A percentile compares a stretch with the other conserved stretches of the same genome.
Evolutionary conservation across 2,888 invertebrate genomes (phyloP).

Genomic region (Meloe dianella): DNA sequence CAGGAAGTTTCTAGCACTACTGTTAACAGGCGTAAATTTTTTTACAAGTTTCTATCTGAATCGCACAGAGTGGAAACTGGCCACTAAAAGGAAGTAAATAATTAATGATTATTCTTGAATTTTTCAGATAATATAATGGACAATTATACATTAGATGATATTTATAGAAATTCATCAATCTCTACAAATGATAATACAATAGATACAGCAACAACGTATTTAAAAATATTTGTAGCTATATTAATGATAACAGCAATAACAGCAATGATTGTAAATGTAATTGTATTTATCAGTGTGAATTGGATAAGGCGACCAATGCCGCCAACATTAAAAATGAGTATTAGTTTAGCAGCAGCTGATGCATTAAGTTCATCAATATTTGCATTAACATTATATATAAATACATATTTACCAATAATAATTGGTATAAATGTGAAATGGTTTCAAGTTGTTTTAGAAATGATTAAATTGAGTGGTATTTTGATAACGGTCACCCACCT

Average conservation of each 20-base stretch:
- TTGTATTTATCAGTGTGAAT: conserved; percentile 62
- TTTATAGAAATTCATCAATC: background rate
- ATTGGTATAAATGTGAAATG: conserved; percentile 28
- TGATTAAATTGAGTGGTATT: conserved; percentile 64
- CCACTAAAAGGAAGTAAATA: too few relatives aligned
- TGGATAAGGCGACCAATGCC: conserved; percentile 66
- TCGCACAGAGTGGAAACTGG: too few relatives aligned
- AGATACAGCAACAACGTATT: background rate
- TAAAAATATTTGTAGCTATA: conserved; percentile 44
- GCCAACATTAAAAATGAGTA: conserved; percentile 65
- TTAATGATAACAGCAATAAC: conserved; percentile 62
- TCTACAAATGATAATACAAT: background rate
- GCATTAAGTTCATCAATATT: conserved; percentile 62
- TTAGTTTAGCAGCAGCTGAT: conserved; percentile 67
- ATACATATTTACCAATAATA: conserved; percentile 45
- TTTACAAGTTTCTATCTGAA: too few relatives aligned
- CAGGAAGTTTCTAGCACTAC: too few relatives aligned
- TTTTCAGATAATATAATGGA: conserved; percentile 18
- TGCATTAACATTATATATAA: conserved; percentile 63
- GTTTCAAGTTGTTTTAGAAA: conserved; percentile 53
- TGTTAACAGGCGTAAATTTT: too few relatives aligned
- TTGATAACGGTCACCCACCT: conserved; percentile 69
- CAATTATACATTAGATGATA: conserved; percentile 16
- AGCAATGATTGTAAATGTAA: conserved; percentile 63
- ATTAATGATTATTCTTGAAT: background rate